A percentile compares a stretch with the other conserved stretches of the same genome.
Evolutionary conservation across 2,797 vertebrate species (phyloP).

Genomic region (Poeciliopsis paucimaculata): DNA sequence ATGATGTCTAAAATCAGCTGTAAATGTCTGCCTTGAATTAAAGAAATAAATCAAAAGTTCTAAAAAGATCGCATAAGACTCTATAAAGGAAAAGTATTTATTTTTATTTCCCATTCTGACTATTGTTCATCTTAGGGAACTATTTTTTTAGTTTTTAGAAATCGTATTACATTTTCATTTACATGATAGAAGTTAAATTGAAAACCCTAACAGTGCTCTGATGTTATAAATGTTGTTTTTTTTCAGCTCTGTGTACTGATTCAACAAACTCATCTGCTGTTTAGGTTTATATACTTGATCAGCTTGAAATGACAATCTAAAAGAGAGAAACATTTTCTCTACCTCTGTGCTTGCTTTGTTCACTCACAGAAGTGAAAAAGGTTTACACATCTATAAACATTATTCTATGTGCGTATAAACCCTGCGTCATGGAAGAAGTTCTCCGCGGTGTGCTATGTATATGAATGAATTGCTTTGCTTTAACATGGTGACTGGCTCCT

Average conservation of each 20-base stretch:
- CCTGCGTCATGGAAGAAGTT: conserved; percentile 73
- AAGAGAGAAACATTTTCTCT: conserved; percentile 6
- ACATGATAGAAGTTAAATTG: background rate
- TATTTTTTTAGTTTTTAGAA: background rate
- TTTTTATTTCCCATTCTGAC: background rate
- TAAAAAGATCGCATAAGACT: background rate
- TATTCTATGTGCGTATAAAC: conserved; percentile 58
- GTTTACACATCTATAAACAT: conserved; percentile 71
- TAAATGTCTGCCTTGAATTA: background rate
- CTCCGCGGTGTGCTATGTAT: conserved; percentile 55
- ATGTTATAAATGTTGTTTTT: background rate
- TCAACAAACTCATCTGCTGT: conserved; percentile 13
- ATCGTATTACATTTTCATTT: background rate
- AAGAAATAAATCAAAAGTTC: background rate
- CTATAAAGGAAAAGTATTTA: background rate
- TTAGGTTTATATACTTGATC: conserved; percentile 41
- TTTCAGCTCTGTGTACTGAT: background rate
- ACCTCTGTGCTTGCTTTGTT: conserved; percentile 10
- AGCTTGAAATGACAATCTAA: conserved; percentile 47
- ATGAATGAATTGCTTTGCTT: conserved; percentile 72
- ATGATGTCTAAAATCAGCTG: background rate
- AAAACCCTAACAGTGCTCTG: background rate
- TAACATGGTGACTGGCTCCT: conserved; percentile 59
- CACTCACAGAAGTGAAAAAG: conserved; percentile 44
- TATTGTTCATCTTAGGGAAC: background rate